These are phyloP conservation scores for Bellardia bayeri DNA, from an alignment of 2,888 invertebrate genomes.

Conservation along the genomic window DNA sequence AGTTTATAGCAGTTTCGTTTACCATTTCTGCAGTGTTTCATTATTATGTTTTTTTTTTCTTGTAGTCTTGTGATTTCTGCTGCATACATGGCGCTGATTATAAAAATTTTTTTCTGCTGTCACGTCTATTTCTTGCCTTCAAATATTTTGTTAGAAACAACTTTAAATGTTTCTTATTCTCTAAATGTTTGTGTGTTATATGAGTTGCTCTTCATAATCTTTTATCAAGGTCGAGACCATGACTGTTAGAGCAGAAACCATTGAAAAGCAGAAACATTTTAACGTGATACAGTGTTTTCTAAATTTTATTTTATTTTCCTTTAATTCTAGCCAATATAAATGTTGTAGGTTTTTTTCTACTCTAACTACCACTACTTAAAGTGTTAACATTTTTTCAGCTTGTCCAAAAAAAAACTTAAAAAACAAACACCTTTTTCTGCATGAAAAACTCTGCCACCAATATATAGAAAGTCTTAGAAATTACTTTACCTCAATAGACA, in stretches of 20 bases:
- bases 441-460: not conserved
- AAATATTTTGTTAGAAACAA: conserved; percentile 16
- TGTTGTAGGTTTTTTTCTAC: not conserved
- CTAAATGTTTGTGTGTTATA: not conserved
- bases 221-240: conserved; percentile 63
- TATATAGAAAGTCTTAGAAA: not conserved
- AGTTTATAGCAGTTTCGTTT: not conserved
- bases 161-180: conserved; percentile 43
- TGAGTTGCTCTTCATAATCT: conserved; percentile 48
- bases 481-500: not conserved
- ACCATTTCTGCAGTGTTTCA: not conserved
- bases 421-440: conserved; percentile 23
- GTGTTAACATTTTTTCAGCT: conserved; percentile 32
- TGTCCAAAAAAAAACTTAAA: conserved; percentile 1
- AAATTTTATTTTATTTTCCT: conserved; percentile 1
- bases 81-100: conserved; percentile 62
- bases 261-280: not conserved
- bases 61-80: not conserved
- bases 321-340: conserved; percentile 5
- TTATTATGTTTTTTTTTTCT: not conserved
- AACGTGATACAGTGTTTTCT: conserved; percentile 11
- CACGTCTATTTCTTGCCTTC: conserved; percentile 26
- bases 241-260: conserved; percentile 33
- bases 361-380: conserved; percentile 38
- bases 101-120: not conserved